Evolutionary conservation across 2,888 invertebrate species (phyloP).

Genomic region (Thumatha senex): DNA sequence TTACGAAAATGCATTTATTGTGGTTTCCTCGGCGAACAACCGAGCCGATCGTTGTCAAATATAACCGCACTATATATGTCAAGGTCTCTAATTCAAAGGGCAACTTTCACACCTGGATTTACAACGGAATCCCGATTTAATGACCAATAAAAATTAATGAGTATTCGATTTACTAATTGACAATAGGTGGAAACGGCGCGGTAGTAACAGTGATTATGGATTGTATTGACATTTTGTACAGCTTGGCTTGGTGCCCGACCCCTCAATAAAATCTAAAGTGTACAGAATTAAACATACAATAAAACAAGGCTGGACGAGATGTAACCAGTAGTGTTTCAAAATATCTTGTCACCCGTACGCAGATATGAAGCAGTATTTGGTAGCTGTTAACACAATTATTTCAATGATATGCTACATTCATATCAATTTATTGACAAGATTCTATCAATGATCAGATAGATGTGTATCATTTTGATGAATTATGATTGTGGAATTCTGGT

Average conservation of each 20-base stretch:
- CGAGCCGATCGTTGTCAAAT: slow-evolving; percentile 44
- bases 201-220: slow-evolving; percentile 70
- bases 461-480: not conserved
- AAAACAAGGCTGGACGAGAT: slow-evolving; percentile 50
- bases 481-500: too few species aligned
- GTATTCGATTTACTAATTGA: slow-evolving; percentile 23
- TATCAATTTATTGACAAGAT: not conserved
- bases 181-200: slow-evolving; percentile 41
- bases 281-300: slow-evolving; percentile 68
- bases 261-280: slow-evolving; percentile 68
- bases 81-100: slow-evolving; percentile 46
- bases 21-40: slow-evolving; percentile 46
- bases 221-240: slow-evolving; percentile 78
- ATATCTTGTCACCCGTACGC: slow-evolving; percentile 27
- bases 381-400: slow-evolving; percentile 5
- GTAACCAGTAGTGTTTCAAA: slow-evolving; percentile 52
- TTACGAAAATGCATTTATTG: slow-evolving; percentile 42
- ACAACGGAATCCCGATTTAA: not conserved
- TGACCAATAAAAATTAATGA: not conserved
- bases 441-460: not conserved
- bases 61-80: slow-evolving; percentile 62
- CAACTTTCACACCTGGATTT: slow-evolving; percentile 30
- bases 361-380: slow-evolving; percentile 3
- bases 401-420: not conserved
- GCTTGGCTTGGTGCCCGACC: slow-evolving; percentile 68